A percentile compares a stretch with the other conserved stretches of the same genome.
Evolutionary conservation across 2,888 invertebrate species (phyloP).

Genomic region (Noctua comes): DNA sequence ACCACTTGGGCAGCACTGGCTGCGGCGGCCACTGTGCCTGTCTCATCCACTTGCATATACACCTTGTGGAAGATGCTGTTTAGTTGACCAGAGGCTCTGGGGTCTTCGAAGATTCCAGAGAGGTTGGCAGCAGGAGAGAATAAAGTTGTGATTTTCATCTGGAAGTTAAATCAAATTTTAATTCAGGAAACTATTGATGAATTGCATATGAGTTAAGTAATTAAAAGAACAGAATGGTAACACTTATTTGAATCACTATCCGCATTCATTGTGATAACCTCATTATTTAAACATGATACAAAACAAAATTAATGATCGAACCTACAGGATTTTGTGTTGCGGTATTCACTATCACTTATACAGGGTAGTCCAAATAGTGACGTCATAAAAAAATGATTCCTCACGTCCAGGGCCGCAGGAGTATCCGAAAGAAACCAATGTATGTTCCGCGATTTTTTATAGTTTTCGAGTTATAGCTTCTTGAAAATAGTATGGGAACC

Average conservation of each 20-base stretch:
- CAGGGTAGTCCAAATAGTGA: no score
- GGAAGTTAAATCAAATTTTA: slow-evolving; percentile 41
- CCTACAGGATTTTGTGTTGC: not conserved
- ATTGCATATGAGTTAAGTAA: no score
- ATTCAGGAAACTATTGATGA: not conserved
- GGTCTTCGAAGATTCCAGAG: slow-evolving; percentile 87
- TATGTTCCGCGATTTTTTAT: no score
- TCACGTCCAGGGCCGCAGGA: no score
- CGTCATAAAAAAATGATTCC: no score
- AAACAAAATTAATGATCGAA: not conserved
- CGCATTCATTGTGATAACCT: not conserved
- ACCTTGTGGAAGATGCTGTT: slow-evolving; percentile 91
- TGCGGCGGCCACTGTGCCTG: slow-evolving; percentile 92
- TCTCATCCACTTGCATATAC: slow-evolving; percentile 92
- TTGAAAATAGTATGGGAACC: no score
- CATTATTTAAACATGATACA: not conserved
- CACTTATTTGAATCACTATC: not conserved
- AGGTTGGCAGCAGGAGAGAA: slow-evolving; percentile 91
- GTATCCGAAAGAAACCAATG: no score
- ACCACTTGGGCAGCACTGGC: slow-evolving; percentile 90
- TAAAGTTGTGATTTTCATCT: slow-evolving; percentile 91
- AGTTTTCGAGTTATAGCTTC: no score
- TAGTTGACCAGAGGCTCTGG: slow-evolving; percentile 79
- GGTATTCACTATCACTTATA: no score
- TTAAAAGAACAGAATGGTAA: not conserved